Percentiles rank a stretch among this genome's conserved stretches.
phyloP scores from a whole-genome alignment of 1,140 invertebrate species.

The Diachasmimorpha longicaudata region DNA sequence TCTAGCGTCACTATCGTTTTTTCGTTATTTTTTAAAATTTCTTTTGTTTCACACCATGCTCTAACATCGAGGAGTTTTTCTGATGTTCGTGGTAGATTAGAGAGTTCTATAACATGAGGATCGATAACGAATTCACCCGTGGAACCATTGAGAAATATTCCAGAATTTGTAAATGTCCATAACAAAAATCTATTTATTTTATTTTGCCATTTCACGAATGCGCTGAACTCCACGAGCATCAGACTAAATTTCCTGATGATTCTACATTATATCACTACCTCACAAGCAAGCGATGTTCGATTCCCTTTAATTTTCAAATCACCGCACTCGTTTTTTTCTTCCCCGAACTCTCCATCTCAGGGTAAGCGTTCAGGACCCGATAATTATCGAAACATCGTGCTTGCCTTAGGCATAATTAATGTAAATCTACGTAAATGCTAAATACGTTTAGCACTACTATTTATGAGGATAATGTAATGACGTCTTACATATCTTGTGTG shows the following conservation, averaged over 20 bases:
- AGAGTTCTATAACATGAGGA: neutral
- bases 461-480: slow-evolving; percentile 49
- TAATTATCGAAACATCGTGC: slow-evolving; percentile 15
- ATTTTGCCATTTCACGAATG: neutral
- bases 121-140: no score
- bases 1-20: slow-evolving; percentile 58
- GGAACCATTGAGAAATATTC: no score
- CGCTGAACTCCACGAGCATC: neutral
- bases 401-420: slow-evolving; percentile 51
- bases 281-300: slow-evolving; percentile 46
- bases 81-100: neutral
- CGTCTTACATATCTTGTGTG: slow-evolving; percentile 38
- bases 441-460: slow-evolving; percentile 57
- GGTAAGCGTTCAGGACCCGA: neutral
- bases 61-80: neutral
- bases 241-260: neutral
- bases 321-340: neutral
- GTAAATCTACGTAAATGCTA: slow-evolving; percentile 55
- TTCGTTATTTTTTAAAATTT: slow-evolving; percentile 33
- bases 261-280: slow-evolving; percentile 54
- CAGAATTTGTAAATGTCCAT: no score
- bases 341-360: neutral
- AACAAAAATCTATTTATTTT: neutral
- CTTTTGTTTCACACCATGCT: slow-evolving; percentile 3
- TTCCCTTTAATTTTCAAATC: neutral